Evolutionary conservation across 2,113 vertebrate species (phyloP), one percentile per base, ranked within the genome.

Genomic region (Vulpes ferrilata): DNA sequence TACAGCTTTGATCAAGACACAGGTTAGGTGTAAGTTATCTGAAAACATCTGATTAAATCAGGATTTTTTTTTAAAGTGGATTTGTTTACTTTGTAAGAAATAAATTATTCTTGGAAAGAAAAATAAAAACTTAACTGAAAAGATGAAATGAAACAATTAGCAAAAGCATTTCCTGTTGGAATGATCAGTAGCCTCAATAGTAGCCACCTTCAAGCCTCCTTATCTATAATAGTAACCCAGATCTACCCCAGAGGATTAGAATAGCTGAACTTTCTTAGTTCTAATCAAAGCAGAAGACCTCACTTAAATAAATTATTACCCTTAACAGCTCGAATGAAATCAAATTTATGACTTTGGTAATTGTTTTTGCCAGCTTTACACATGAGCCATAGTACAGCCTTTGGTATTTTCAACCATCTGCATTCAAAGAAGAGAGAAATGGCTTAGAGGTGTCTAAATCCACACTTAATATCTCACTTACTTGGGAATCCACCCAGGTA

Each of bases 281-380:
- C 30, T 59, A 93, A 88, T 74, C 73, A 86, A 93, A 97, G 73
- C 60, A 95, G 32, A 94, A 95, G 79, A 87, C 23, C 30, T 86
- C 43, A 74, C 17, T 96, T 82, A 80, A 90, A 87, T 80, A 78
- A 79, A 76, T 95, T 64, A 96, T 91, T 53, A 78, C 8, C 59
- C 55, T 88, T 90, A 85, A 27, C 27, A 95, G 55, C 32, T 88
- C 80, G 43, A 93, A 90, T 59, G 9, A 91, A 93, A 87, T 94
- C 43, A 95, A 97, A 85, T 69, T 80, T 89, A 90, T 59, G 65
- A 90, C 51, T 91, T 96, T 25, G 57, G 27, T 92, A 59, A 80
- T 60, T 96, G 69, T 97, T 93, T 90, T 69, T 93, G 80, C 27
- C 51, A 90, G 65, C 43, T 90, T 96, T 8, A 48, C 9, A 89